Evolutionary conservation across 2,113 vertebrate species (phyloP), one percentile per base, ranked within the genome.

Genomic region (Suncus etruscus): DNA sequence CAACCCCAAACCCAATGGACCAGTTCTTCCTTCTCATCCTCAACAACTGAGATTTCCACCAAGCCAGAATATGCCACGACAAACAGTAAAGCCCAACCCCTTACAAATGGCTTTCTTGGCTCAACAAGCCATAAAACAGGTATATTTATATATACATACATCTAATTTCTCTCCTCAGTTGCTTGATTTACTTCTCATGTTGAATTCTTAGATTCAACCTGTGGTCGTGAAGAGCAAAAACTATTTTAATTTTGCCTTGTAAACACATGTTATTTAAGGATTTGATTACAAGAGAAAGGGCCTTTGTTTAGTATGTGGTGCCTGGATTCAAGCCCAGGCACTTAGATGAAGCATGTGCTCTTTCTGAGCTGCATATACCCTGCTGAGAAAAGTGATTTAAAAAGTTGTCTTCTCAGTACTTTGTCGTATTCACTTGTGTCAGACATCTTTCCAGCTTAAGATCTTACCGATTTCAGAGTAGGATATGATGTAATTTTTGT

Each of bases 121-220:
- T 32, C 98, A 98, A 58, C 98, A 98, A 92, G 98, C 98, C 83
- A 98, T 98, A 95, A 98, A 98, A 73, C 98, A 98, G 98, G 98
- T 98, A 95, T 20, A 6, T n/a, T 15, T 58, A 2, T 80, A 6
- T n/a, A 65, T 66, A 12, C n/a, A 27, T 29, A 66, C 48, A 4
- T 81, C 3, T 27, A 24, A 29, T 72, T 76, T 11, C 39, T 86
- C 58, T 74, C 24, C 48, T 58, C 39, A 29, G 3, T 20, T 81
- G 11, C 54, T 81, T 66, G 27, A 66, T 25, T 25, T 66, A 11
- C 24, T 66, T 66, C 65, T 66, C 24, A 54, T 10, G 15, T 54
- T 15, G 51, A 54, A 54, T 54, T 10, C 15, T 54, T 54, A 54
- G 51, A 54, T 54, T 54, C 10, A 54, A 54, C 39, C 51, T 54